Base-by-base conservation (phyloP, 2,888 invertebrate genomes). In the Pimpla rufipes region DNA sequence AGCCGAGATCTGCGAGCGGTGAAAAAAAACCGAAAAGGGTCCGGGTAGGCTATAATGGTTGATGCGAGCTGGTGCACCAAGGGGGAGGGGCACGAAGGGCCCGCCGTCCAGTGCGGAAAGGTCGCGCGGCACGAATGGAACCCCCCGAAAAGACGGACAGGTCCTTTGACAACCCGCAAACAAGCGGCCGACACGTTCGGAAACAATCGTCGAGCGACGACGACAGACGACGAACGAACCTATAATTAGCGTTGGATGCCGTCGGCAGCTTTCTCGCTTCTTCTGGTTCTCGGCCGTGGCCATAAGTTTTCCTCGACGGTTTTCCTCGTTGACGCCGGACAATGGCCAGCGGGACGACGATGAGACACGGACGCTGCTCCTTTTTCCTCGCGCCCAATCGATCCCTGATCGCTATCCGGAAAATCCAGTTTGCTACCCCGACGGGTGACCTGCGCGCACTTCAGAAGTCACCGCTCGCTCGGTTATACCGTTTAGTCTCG, bases 231-330 rank as follows among this genome's bases (percentile, higher is more conserved):
- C 29, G 5, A 5, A 29, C 88, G 88, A 90, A 88, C 87, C 90
- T 89, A 91, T 92, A 92, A 92, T 92, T 92, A 92, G 91, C 84
- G 86, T 85, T 85, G 88, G 87, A 88, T 89, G 88, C 88, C 88
- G 88, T 87, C 83, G 82, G 62, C 50, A 62, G 40, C 71, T 76
- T 62, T 75, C 35, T 79, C 66, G 62, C 37, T 73, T 76, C 64
- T 80, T 76, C 64, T 80, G 42, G 47, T 68, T 55, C 57, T 70
- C 67, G 37, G 73, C 47, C 67, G 81, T 81, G 79, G 85, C 77
- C 86, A 86, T 85, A 87, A 89, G 87, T 90, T 89, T 87, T 86
- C 86, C 88, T 79, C n/a, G 11, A 16, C 71, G 29, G 71, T 67
- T 83, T 83, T 76, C 68, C 71, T 75, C 64, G 59, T 35, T 16